phyloP scores from a whole-genome alignment of 2,797 vertebrate species.

The Oreochromis grahami region DNA sequence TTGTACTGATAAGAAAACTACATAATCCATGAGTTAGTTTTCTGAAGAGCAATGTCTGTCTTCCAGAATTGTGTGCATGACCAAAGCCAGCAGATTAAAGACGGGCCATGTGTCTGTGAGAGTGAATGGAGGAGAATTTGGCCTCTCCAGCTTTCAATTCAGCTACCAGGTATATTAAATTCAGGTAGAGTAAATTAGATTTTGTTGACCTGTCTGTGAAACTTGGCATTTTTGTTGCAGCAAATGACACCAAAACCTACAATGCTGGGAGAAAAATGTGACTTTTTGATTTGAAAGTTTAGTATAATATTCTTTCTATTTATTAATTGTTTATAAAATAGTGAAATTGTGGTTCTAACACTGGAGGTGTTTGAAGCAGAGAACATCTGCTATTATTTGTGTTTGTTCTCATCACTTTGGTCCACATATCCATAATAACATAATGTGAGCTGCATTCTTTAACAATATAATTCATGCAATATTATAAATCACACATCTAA shows the following conservation, averaged over 20 bases:
- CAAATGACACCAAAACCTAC: not conserved
- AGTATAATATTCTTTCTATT: not conserved
- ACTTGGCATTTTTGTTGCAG: not conserved
- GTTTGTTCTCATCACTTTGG: not conserved
- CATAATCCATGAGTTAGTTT: not conserved
- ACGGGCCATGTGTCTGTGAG: constrained; percentile 80
- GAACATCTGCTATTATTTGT: not conserved
- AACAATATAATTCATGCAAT: not conserved
- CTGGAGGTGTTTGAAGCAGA: not conserved
- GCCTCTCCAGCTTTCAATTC: constrained; percentile 79
- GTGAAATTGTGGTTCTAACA: not conserved
- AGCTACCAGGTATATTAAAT: constrained; percentile 85
- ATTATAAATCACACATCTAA: not conserved
- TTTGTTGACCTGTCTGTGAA: not conserved
- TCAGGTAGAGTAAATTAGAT: not conserved
- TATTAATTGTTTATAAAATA: not conserved
- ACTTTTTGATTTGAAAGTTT: not conserved
- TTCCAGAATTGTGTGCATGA: constrained; percentile 88
- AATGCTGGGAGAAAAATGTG: not conserved
- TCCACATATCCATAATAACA: accelerated
- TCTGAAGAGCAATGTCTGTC: not conserved
- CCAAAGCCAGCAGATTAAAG: constrained; percentile 77
- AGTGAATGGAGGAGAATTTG: constrained; percentile 84
- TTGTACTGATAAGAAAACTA: not conserved
- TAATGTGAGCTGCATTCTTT: not conserved